These are phyloP conservation scores for Uloborus diversus DNA, from an alignment of 1,140 invertebrate genomes.

Conservation along the genomic window DNA sequence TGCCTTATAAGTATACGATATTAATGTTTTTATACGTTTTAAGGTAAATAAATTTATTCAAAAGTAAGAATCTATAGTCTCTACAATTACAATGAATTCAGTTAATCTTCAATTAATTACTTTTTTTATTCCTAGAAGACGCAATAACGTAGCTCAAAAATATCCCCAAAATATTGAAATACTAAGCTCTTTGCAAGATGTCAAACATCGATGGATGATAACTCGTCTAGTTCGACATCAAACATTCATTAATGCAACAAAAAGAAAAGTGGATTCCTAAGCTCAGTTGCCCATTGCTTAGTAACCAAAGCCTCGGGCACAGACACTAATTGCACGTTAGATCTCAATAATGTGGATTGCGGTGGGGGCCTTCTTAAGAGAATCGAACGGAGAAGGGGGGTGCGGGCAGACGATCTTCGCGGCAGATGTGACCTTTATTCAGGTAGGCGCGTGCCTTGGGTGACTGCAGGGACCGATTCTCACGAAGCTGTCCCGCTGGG, in stretches of 20 bases:
- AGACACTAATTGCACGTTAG: constrained; percentile 40
- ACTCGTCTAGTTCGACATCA: neutral
- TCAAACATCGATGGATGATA: neutral
- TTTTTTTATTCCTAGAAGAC: no score
- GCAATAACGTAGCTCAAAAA: no score
- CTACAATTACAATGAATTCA: no score
- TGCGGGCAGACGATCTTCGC: neutral
- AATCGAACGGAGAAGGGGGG: no score
- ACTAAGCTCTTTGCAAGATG: no score
- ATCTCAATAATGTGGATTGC: constrained; percentile 22
- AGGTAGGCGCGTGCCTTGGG: constrained; percentile 12
- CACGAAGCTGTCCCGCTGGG: neutral
- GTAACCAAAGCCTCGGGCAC: neutral
- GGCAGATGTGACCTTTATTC: constrained; percentile 47
- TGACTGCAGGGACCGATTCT: constrained; percentile 1
- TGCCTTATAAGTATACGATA: no score
- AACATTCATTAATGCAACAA: constrained; percentile 21
- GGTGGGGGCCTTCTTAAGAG: neutral
- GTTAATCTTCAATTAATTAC: no score
- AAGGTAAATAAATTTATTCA: no score
- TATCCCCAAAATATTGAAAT: no score
- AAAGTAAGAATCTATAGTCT: no score
- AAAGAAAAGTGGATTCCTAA: neutral
- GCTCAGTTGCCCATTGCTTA: neutral
- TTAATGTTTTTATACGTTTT: no score